phyloP scores from a whole-genome alignment of 2,888 invertebrate genomes.

The Hirtodrosophila confusa region DNA sequence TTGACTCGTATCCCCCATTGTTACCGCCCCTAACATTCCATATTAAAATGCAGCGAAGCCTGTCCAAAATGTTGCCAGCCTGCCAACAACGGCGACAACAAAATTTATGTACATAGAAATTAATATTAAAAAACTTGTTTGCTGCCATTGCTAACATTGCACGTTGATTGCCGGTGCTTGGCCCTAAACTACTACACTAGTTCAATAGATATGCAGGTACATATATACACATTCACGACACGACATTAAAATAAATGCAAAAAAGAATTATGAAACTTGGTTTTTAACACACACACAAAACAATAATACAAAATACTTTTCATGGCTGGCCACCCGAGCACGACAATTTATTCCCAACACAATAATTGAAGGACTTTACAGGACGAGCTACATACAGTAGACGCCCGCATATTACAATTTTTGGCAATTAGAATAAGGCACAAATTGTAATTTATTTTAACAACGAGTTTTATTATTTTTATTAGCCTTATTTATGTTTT shows the following conservation, averaged over 20 bases:
- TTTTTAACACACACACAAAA: conserved; percentile 37
- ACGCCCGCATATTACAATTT: not conserved
- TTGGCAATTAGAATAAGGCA: not conserved
- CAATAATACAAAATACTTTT: conserved; percentile 37
- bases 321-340: conserved; percentile 17
- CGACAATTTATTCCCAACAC: conserved; percentile 38
- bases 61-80: conserved; percentile 52
- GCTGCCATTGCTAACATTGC: conserved; percentile 36
- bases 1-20: conserved; percentile 1
- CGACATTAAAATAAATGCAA: conserved; percentile 48
- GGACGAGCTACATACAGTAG: conserved; percentile 9
- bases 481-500: no score
- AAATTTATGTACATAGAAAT: conserved; percentile 76
- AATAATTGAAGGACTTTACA: conserved; percentile 20
- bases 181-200: conserved; percentile 7
- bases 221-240: not conserved
- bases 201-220: conserved; percentile 8
- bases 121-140: conserved; percentile 53
- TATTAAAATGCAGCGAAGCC: conserved; percentile 68
- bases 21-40: conserved; percentile 3
- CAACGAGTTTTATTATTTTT: not conserved
- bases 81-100: conserved; percentile 54
- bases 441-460: not conserved
- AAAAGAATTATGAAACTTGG: conserved; percentile 41
- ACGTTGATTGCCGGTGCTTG: conserved; percentile 40